phyloP scores from a whole-genome alignment of 2,113 vertebrate species.

The Pomatorhinus ruficollis region DNA sequence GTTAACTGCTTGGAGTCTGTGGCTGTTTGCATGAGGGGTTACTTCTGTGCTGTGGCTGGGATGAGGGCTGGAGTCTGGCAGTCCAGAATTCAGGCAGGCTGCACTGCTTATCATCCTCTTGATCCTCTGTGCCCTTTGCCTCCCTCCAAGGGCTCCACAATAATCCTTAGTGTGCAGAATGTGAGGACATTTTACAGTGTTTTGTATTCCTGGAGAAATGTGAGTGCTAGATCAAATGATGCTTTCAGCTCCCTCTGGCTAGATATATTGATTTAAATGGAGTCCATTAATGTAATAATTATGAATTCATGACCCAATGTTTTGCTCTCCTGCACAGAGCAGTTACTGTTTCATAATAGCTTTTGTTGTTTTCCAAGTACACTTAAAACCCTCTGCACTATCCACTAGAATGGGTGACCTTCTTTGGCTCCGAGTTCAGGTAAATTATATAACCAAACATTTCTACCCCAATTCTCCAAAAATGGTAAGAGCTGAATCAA shows the following conservation, averaged over 20 bases:
- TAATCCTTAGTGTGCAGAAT: background rate
- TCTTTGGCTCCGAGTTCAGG: background rate
- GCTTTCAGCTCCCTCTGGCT: background rate
- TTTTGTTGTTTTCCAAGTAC: background rate
- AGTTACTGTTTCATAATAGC: background rate
- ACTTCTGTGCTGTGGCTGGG: background rate
- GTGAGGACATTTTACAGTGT: background rate
- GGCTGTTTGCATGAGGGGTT: background rate
- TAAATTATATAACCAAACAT: background rate
- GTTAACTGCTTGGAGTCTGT: background rate
- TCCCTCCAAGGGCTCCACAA: background rate
- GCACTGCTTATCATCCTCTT: background rate
- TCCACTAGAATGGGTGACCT: background rate
- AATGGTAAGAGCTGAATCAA: background rate
- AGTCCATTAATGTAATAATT: background rate
- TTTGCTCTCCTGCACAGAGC: background rate
- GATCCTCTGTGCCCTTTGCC: background rate
- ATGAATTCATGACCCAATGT: background rate
- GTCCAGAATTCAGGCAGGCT: background rate
- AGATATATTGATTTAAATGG: background rate
- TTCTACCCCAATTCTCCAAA: background rate
- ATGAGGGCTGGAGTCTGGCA: background rate
- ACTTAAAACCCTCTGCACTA: background rate
- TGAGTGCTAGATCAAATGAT: background rate
- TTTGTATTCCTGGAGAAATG: background rate